Percentiles rank a stretch among this genome's conserved stretches.
phyloP scores from a whole-genome alignment of 2,888 invertebrate species.

The Lasioglossum villosulum region DNA sequence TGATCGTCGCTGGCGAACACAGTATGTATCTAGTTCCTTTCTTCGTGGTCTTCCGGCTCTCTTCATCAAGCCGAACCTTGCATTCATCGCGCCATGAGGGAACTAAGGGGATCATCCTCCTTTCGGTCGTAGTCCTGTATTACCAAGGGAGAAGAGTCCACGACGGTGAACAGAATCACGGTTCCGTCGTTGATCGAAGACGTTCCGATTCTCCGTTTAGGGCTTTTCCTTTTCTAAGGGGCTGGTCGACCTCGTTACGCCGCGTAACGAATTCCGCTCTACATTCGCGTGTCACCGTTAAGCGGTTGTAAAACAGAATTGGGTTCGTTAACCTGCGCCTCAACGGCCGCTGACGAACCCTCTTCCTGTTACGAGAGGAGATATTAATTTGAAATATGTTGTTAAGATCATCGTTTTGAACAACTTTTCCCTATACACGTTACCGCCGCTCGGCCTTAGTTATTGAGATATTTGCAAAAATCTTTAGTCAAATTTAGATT shows the following conservation, averaged over 20 bases:
- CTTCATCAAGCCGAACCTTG: constrained; percentile 9
- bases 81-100: constrained; percentile 31
- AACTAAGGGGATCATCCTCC: constrained; percentile 18
- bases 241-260: constrained; percentile 10
- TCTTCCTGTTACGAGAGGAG: background rate
- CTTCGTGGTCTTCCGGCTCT: background rate
- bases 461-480: no score
- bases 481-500: no score
- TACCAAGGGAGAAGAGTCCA: constrained; percentile 16
- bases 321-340: constrained; percentile 3
- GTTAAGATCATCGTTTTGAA: no score
- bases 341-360: background rate
- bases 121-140: constrained; percentile 30
- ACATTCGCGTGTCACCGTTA: constrained; percentile 27
- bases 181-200: constrained; percentile 57
- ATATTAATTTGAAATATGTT: no score
- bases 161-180: constrained; percentile 26
- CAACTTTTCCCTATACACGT: no score
- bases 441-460: no score
- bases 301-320: constrained; percentile 26
- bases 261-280: constrained; percentile 20
- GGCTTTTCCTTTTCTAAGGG: constrained; percentile 22
- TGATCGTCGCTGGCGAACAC: constrained; percentile 59
- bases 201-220: constrained; percentile 29
- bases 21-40: constrained; percentile 22